Conservation (phyloP, 2,113 vertebrate genomes). For the Campylomormyrus tamandua region DNA sequence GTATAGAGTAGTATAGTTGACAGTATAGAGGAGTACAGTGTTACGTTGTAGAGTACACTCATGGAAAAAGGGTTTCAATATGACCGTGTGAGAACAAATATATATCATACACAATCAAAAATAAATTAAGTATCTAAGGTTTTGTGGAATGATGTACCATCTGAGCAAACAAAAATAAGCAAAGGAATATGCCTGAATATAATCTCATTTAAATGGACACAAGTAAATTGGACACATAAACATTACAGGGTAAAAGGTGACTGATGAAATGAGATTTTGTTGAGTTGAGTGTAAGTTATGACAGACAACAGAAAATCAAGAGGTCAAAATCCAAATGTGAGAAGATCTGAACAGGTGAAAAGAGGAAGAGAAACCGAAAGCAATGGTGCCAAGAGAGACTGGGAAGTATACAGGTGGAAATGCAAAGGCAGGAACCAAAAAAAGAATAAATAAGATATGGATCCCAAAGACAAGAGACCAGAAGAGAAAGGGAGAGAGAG, state of each 20-base stretch:
- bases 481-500: slow-evolving; percentile 9
- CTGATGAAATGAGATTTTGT: not conserved
- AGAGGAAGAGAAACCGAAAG: not conserved
- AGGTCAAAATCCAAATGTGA: not conserved
- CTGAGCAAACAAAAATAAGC: not conserved
- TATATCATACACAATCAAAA: not conserved
- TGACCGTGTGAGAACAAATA: not conserved
- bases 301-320: not conserved
- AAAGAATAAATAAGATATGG: slow-evolving; percentile 32
- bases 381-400: not conserved
- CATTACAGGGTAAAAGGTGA: not conserved
- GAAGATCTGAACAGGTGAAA: not conserved
- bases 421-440: slow-evolving; percentile 26
- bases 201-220: not conserved
- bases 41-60: not conserved
- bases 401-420: not conserved
- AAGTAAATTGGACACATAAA: not conserved
- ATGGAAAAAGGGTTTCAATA: not conserved
- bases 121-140: not conserved
- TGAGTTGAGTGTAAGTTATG: not conserved
- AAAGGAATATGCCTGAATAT: not conserved
- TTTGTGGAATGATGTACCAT: not conserved
- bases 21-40: not conserved
- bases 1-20: not conserved
- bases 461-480: not conserved